phyloP scores from a whole-genome alignment of 2,888 invertebrate genomes.

The Drepana falcataria region DNA sequence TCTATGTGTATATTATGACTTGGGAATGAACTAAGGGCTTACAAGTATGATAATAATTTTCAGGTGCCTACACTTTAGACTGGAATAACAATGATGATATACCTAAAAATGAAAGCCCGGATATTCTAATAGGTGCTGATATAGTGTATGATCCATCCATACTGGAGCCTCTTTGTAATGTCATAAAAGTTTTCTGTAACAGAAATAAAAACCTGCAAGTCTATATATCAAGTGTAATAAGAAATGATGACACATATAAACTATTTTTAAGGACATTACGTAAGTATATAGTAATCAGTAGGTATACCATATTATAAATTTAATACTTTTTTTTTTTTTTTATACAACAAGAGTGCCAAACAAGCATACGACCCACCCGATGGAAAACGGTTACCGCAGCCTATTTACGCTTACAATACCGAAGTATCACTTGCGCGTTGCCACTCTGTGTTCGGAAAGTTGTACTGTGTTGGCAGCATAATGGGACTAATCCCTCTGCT shows the following conservation, averaged over 20 bases:
- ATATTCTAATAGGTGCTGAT: constrained; percentile 64
- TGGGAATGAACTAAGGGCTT: not conserved
- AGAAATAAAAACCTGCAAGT: constrained; percentile 46
- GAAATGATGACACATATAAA: constrained; percentile 81
- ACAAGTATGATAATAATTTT: constrained; percentile 13
- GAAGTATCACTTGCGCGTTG: too few relatives aligned
- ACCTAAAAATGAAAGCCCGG: constrained; percentile 37
- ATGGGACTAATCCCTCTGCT: too few relatives aligned
- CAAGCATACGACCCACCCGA: too few relatives aligned
- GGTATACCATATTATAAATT: too few relatives aligned
- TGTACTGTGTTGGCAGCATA: too few relatives aligned
- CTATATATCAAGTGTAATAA: constrained; percentile 64
- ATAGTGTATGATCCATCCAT: constrained; percentile 67
- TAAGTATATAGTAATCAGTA: constrained; percentile 32
- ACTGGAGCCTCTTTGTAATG: constrained; percentile 48
- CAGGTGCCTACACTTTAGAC: constrained; percentile 52
- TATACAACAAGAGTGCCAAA: too few relatives aligned
- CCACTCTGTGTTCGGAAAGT: too few relatives aligned
- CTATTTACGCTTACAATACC: too few relatives aligned
- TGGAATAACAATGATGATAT: constrained; percentile 48
- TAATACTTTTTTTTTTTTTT: too few relatives aligned
- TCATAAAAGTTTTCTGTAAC: constrained; percentile 37
- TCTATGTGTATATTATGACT: too few relatives aligned
- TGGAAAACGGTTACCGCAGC: too few relatives aligned
- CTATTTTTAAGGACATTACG: constrained; percentile 78